Evolutionary conservation across 2,113 vertebrate species (phyloP).

Genomic region (Camarhynchus parvulus): DNA sequence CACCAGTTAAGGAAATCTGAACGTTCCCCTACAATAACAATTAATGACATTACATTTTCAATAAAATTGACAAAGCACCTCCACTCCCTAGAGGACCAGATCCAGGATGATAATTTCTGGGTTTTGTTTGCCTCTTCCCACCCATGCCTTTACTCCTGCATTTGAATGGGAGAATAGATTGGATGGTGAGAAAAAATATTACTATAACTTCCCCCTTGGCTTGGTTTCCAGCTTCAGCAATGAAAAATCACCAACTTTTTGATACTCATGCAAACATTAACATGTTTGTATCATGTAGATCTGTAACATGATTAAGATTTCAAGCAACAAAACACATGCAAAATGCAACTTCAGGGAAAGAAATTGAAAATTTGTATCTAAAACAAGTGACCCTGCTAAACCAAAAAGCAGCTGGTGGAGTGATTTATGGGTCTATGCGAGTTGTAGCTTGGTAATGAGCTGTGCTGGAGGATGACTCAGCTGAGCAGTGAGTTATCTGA

Average conservation of each 20-base stretch:
- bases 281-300: not conserved
- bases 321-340: not conserved
- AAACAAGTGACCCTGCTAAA: not conserved
- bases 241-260: not conserved
- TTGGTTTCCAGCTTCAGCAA: not conserved
- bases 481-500: conserved; percentile 11
- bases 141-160: not conserved
- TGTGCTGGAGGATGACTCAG: conserved; percentile 15
- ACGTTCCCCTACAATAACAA: not conserved
- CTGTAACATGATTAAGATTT: not conserved
- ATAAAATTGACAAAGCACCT: not conserved
- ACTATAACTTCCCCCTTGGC: not conserved
- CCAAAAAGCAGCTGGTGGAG: not conserved
- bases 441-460: not conserved
- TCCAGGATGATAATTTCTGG: not conserved
- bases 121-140: not conserved
- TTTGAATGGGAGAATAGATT: not conserved
- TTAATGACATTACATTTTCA: not conserved
- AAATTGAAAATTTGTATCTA: not conserved
- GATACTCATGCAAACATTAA: not conserved
- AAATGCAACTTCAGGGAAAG: not conserved
- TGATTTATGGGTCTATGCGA: not conserved
- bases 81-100: not conserved
- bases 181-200: not conserved
- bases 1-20: not conserved